Conservation (phyloP, 2,888 invertebrate genomes). For the Calliphora vomitoria region DNA sequence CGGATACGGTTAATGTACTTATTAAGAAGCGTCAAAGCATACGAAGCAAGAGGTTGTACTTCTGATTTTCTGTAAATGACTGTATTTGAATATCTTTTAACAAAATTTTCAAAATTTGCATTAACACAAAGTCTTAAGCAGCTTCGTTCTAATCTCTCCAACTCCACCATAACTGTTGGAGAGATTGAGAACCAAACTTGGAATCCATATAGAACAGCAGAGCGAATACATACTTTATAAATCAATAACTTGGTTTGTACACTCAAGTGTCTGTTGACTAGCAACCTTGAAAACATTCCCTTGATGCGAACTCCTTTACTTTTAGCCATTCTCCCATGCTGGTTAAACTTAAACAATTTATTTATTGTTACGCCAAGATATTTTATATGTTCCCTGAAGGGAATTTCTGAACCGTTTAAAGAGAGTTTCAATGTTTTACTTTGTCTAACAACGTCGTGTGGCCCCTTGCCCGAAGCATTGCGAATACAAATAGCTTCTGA, state of each 20-base stretch:
- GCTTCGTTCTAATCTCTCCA: constrained; percentile 7
- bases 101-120: constrained; percentile 20
- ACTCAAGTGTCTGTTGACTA: constrained; percentile 6
- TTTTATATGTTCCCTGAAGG: background rate
- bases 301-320: background rate
- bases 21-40: background rate
- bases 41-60: constrained; percentile 1
- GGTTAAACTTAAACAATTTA: background rate
- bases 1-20: background rate
- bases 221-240: constrained; percentile 14
- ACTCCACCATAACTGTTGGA: background rate
- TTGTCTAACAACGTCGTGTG: background rate
- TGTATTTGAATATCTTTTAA: constrained; percentile 1
- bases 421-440: constrained; percentile 25
- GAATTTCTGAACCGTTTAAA: background rate
- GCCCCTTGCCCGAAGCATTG: constrained; percentile 18
- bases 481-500: constrained; percentile 8
- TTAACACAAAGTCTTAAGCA: constrained; percentile 3
- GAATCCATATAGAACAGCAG: background rate
- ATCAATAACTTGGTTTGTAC: background rate
- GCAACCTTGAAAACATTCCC: constrained; percentile 3
- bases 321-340: constrained; percentile 1
- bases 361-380: constrained; percentile 20
- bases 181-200: background rate
- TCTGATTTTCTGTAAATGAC: background rate